Conservation (phyloP, 1,140 invertebrate species). For the Oscheius sp. region DNA sequence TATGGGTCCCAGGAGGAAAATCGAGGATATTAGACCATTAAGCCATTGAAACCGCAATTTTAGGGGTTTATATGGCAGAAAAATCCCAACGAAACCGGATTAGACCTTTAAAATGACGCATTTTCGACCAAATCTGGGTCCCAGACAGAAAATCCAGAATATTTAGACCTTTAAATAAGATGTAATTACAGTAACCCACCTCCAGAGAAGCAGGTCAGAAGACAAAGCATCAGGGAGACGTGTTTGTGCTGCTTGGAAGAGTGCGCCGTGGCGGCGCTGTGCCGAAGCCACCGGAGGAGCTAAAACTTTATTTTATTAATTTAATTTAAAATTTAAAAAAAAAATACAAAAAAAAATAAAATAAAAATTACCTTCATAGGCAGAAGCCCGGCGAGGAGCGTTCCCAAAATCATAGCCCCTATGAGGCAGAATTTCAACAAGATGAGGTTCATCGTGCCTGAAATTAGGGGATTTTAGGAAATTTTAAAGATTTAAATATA, state of each 20-base stretch:
- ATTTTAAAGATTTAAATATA: constrained; percentile 4
- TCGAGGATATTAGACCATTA: too few relatives aligned
- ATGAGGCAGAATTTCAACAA: constrained; percentile 47
- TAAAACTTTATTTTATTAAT: constrained; percentile 33
- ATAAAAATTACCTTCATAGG: constrained; percentile 46
- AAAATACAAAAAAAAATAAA: constrained; percentile 13
- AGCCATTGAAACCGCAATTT: too few relatives aligned
- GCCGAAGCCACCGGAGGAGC: constrained; percentile 47
- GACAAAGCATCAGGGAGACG: constrained; percentile 57
- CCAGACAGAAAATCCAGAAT: not conserved
- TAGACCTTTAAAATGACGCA: not conserved
- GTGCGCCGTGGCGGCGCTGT: constrained; percentile 43
- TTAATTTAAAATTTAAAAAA: constrained; percentile 24
- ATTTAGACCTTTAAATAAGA: not conserved
- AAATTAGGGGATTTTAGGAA: too few relatives aligned
- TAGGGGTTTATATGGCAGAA: not conserved
- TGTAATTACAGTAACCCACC: constrained; percentile 54
- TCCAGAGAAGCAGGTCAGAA: constrained; percentile 78
- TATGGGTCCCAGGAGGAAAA: too few relatives aligned
- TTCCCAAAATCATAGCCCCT: constrained; percentile 44
- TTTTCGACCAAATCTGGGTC: not conserved
- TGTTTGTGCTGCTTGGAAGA: constrained; percentile 38
- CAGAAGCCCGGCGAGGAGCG: constrained; percentile 43
- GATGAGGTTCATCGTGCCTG: constrained; percentile 43
- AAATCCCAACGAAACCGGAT: not conserved